These are phyloP conservation scores for Anthophora plumipes DNA, from an alignment of 2,888 invertebrate species.

Conservation along the genomic window DNA sequence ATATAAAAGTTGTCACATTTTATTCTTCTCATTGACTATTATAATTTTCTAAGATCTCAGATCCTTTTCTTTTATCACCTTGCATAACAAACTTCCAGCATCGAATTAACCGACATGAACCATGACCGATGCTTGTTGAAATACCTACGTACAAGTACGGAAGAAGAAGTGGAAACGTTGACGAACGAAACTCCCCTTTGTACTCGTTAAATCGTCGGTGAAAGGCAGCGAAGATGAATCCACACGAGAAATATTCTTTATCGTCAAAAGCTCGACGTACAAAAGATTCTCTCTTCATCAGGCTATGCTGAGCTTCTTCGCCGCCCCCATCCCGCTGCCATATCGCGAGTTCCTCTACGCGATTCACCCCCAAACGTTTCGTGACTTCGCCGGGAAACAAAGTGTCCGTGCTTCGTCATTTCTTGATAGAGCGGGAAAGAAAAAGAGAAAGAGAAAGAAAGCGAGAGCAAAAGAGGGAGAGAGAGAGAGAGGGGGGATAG, in stretches of 20 bases:
- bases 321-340: neutral
- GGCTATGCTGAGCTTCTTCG: neutral
- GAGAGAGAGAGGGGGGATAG: too few relatives aligned
- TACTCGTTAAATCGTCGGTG: constrained; percentile 39
- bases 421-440: neutral
- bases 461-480: too few relatives aligned
- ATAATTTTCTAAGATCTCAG: too few relatives aligned
- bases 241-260: constrained; percentile 40
- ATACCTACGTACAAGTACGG: too few relatives aligned
- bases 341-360: neutral
- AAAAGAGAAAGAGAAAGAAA: neutral
- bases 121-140: too few relatives aligned
- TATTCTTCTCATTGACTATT: too few relatives aligned
- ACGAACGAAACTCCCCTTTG: constrained; percentile 27
- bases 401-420: constrained; percentile 11
- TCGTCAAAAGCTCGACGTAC: constrained; percentile 37
- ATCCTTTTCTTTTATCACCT: too few relatives aligned
- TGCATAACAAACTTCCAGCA: too few relatives aligned
- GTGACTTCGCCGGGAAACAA: constrained; percentile 11
- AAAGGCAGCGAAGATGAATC: constrained; percentile 25
- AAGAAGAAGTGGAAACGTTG: neutral
- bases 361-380: constrained; percentile 9
- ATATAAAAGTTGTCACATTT: too few relatives aligned
- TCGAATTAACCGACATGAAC: too few relatives aligned
- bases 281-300: constrained; percentile 33